These are phyloP conservation scores for Ichneumoninae sp. DNA, from an alignment of 2,888 invertebrate species.

Conservation along the genomic window DNA sequence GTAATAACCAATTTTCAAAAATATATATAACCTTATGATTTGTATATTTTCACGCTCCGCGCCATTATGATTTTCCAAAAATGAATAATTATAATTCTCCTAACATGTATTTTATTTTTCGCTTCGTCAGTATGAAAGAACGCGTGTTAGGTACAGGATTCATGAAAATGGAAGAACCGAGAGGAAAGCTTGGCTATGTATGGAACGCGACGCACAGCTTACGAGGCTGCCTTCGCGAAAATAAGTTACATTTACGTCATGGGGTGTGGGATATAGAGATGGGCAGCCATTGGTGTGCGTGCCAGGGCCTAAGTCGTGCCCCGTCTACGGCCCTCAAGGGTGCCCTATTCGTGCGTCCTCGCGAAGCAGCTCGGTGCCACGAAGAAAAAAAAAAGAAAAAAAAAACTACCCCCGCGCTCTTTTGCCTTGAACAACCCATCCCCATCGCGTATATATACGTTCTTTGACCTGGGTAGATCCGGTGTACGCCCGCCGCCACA, in stretches of 20 bases:
- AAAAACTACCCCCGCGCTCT: constrained; percentile 54
- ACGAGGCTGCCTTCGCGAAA: constrained; percentile 67
- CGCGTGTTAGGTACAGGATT: constrained; percentile 12
- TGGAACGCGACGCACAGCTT: constrained; percentile 59
- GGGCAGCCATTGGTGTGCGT: constrained; percentile 70
- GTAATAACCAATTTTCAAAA: neutral
- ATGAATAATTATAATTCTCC: constrained; percentile 8
- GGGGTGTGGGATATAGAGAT: constrained; percentile 60
- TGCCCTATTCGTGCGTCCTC: constrained; percentile 75
- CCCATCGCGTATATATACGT: constrained; percentile 45
- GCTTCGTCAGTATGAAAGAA: constrained; percentile 13
- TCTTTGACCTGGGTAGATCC: constrained; percentile 44
- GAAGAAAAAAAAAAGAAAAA: constrained; percentile 14
- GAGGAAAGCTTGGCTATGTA: constrained; percentile 35
- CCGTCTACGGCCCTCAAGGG: constrained; percentile 79
- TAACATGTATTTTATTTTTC: constrained; percentile 1
- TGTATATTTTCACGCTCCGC: neutral
- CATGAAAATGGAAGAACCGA: constrained; percentile 52
- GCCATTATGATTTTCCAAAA: neutral
- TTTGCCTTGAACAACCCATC: constrained; percentile 50
- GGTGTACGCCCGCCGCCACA: constrained; percentile 30
- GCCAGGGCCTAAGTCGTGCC: constrained; percentile 73
- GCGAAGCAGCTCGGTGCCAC: constrained; percentile 51
- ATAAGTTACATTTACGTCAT: constrained; percentile 74
- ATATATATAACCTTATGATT: neutral